Base-by-base conservation (phyloP, 2,888 invertebrate genomes). In the Glaucopsyche alexis region DNA sequence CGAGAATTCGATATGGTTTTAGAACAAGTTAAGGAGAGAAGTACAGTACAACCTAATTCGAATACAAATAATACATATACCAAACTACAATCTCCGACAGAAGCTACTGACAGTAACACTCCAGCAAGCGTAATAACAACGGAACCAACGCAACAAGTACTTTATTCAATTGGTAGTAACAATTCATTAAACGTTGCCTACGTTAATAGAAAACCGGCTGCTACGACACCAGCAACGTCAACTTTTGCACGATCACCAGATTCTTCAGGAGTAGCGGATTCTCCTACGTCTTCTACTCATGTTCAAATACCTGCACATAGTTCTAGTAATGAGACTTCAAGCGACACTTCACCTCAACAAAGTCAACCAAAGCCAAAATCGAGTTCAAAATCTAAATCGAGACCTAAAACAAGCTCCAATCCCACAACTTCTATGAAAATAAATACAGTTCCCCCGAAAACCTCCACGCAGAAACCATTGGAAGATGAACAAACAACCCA, bases 401-500 rank as follows among this genome's bases (percentile, higher is more conserved):
- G 94, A 82, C 93, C 94, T 0, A 94, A 95, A 72, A 89, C 91
- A 29, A 89, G 90, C 29, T 91, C 94, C 0, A 92, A 92, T 78
- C 90, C 94, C 4, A 94, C 94, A 0, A 94, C 93, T 76, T 90
- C 95, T 3, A 88, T 95, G 38, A 95, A 95, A 85, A 87, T 95
- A 1, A 94, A 95, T 49, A 94, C 95, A 4, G 94, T 95, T 47
- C 95, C 96, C 5, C 87, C 93, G 2, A 93, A 93, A 79, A 85
- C 93, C 1, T 87, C 92, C 0, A 81, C 88, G 75, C 96, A 96
- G 79, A 96, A 96, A 83, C 96, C 96, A 1, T 94, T 96, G 77
- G 96, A 96, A 89, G 96, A 96, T 80, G 96, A 96, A 81, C 96
- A 96, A 82, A 96, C 96, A 0, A 96, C 96, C 0, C 96, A 96